phyloP scores from a whole-genome alignment of 92 coral and sea anemone genomes.

The Phenganax subtilis region DNA sequence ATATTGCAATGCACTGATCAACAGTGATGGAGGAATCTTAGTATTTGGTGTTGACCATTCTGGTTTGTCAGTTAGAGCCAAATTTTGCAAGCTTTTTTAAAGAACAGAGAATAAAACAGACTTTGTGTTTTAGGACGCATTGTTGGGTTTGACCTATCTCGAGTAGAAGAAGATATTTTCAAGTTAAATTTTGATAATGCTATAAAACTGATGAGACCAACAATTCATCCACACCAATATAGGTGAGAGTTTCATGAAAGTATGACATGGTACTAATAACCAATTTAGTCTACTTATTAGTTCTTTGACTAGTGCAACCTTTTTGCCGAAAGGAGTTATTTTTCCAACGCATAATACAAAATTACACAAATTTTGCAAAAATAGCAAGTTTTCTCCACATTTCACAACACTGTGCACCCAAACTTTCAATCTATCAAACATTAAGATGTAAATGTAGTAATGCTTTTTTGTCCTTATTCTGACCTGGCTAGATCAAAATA shows the following conservation, averaged over 20 bases:
- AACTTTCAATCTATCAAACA: too few relatives aligned
- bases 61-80: slow-evolving; percentile 4
- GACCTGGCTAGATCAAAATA: too few relatives aligned
- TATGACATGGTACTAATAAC: not conserved
- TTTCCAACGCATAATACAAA: too few relatives aligned
- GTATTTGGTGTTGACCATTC: slow-evolving; percentile 61
- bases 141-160: slow-evolving; percentile 19
- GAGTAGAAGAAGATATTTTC: slow-evolving; percentile 55
- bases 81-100: not conserved
- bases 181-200: slow-evolving; percentile 52
- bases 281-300: not conserved
- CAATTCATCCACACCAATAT: slow-evolving; percentile 66
- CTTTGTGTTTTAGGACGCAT: slow-evolving; percentile 7
- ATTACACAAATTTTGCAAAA: too few relatives aligned
- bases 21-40: slow-evolving; percentile 65
- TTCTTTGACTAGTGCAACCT: too few relatives aligned
- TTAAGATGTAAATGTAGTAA: too few relatives aligned
- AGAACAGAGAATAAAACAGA: not conserved
- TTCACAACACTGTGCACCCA: too few relatives aligned
- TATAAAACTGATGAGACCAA: slow-evolving; percentile 52
- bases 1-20: slow-evolving; percentile 58
- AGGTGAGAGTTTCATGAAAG: slow-evolving; percentile 44
- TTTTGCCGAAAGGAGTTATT: too few relatives aligned
- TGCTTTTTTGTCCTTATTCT: too few relatives aligned
- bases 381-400: too few relatives aligned